Evolutionary conservation across 1,140 invertebrate species (phyloP).

Genomic region (Hetaerina americana): DNA sequence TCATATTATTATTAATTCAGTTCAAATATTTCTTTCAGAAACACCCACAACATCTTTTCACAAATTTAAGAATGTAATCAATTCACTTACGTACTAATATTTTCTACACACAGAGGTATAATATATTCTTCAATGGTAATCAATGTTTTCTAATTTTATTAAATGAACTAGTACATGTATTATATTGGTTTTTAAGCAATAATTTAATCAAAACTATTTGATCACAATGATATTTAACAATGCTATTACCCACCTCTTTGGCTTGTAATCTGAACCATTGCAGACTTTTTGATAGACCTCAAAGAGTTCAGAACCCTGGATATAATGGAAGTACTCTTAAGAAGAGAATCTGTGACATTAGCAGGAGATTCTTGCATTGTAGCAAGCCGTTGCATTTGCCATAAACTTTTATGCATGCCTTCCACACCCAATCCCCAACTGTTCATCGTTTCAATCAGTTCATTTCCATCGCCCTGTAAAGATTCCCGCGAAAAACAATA

Average conservation of each 20-base stretch:
- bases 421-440: background rate
- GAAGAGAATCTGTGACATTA: background rate
- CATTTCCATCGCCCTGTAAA: background rate
- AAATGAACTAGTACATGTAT: no score
- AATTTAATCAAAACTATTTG: no score
- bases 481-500: background rate
- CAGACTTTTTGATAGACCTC: background rate
- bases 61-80: no score
- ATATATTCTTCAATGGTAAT: no score
- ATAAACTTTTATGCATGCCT: background rate
- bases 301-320: background rate
- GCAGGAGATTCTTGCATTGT: background rate
- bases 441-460: background rate
- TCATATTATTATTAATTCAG: no score
- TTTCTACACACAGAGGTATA: no score
- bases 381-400: background rate
- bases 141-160: no score
- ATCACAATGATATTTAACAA: no score
- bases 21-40: no score
- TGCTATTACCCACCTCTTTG: background rate
- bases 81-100: no score
- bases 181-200: no score
- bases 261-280: background rate
- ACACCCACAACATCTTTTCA: no score
- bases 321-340: background rate